Conservation (phyloP, 2,113 vertebrate genomes). For the Camelus bactrianus region DNA sequence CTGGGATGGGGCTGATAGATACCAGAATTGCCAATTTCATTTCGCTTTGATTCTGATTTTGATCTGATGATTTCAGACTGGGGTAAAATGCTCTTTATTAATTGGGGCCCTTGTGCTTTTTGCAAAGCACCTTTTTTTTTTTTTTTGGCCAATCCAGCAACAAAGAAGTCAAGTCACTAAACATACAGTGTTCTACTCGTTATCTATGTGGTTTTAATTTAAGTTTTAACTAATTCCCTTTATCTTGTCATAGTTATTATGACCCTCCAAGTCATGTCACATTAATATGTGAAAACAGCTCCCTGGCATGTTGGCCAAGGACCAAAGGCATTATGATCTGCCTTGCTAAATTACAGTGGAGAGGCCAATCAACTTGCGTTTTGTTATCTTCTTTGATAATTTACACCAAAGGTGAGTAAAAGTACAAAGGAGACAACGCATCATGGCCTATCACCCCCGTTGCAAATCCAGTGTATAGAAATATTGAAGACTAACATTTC, state of each 20-base stretch:
- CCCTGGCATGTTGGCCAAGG: conserved; percentile 78
- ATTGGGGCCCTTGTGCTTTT: conserved; percentile 70
- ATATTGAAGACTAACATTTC: background rate
- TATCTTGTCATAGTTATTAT: conserved; percentile 87
- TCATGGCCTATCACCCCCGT: background rate
- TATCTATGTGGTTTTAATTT: conserved; percentile 86
- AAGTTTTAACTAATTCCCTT: conserved; percentile 88
- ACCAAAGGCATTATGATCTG: conserved; percentile 82
- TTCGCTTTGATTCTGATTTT: conserved; percentile 77
- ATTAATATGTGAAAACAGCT: conserved; percentile 85
- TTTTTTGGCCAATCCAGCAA: conserved; percentile 72
- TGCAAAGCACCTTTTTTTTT: conserved; percentile 55
- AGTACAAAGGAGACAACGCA: conserved; percentile 62
- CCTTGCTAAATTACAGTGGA: conserved; percentile 84
- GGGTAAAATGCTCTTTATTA: conserved; percentile 78
- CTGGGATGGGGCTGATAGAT: background rate
- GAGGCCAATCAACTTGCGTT: conserved; percentile 80
- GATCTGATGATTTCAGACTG: conserved; percentile 78
- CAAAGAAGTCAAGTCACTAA: conserved; percentile 80
- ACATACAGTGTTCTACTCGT: conserved; percentile 77
- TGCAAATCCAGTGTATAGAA: background rate
- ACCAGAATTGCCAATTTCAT: conserved; percentile 17
- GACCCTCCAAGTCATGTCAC: conserved; percentile 83
- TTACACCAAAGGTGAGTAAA: conserved; percentile 81
- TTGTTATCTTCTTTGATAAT: conserved; percentile 82